Conservation (phyloP, 2,797 vertebrate genomes). For the Rhinella marina region DNA sequence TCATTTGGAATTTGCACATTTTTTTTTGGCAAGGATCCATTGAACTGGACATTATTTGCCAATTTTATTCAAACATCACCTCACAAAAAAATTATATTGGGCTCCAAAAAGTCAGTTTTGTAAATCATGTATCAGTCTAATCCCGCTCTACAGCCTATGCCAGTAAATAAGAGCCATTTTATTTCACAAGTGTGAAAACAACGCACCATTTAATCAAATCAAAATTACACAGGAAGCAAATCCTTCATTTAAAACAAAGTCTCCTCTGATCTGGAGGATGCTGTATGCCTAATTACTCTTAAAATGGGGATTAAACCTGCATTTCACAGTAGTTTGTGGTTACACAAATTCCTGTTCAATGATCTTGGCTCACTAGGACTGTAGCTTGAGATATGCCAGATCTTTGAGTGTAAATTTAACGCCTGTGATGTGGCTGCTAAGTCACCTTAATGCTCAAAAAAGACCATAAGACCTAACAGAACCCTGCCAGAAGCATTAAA, state of each 20-base stretch:
- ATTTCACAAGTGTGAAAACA: constrained; percentile 19
- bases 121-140: background rate
- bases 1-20: background rate
- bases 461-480: constrained; percentile 36
- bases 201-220: constrained; percentile 5
- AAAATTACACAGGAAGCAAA: constrained; percentile 30
- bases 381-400: constrained; percentile 39
- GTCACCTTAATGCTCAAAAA: constrained; percentile 36
- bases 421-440: constrained; percentile 46
- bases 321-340: constrained; percentile 39
- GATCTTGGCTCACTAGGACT: constrained; percentile 6
- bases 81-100: background rate
- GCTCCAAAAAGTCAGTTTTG: background rate
- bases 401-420: constrained; percentile 38
- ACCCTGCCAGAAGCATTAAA: constrained; percentile 19
- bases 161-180: background rate
- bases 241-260: constrained; percentile 19
- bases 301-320: background rate
- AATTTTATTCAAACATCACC: background rate
- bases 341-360: constrained; percentile 25
- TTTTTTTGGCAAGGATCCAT: background rate
- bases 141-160: background rate
- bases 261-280: constrained; percentile 14
- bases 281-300: constrained; percentile 15
- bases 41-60: background rate